Conservation (phyloP, 2,888 invertebrate species). For the Scotopteryx bipunctaria region DNA sequence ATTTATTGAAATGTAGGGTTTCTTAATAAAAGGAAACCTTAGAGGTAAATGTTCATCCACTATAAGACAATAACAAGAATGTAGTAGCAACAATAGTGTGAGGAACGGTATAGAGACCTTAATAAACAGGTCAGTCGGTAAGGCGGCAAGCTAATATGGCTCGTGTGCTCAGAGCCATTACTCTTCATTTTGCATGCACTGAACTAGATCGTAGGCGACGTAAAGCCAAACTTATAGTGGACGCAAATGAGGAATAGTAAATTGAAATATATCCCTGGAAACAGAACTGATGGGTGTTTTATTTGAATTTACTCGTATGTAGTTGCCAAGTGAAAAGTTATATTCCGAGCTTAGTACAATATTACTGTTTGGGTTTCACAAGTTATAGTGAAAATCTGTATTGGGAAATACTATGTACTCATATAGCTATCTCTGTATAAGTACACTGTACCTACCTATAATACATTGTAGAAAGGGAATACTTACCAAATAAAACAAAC, state of each 20-base stretch:
- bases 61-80: conserved; percentile 52
- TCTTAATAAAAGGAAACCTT: background rate
- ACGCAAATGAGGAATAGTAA: conserved; percentile 69
- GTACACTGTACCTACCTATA: too few species aligned
- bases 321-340: conserved; percentile 8
- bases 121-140: conserved; percentile 68
- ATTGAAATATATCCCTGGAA: conserved; percentile 43
- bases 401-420: background rate
- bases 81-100: conserved; percentile 44
- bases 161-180: conserved; percentile 58
- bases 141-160: conserved; percentile 60
- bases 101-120: conserved; percentile 57
- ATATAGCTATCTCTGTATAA: too few species aligned
- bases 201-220: conserved; percentile 50
- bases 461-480: too few species aligned
- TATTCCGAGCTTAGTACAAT: background rate
- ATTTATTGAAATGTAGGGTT: too few species aligned
- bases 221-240: conserved; percentile 71
- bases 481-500: too few species aligned
- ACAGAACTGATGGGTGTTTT: conserved; percentile 39
- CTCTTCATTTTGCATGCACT: conserved; percentile 65
- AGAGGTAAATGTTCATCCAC: conserved; percentile 1
- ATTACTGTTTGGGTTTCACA: background rate
- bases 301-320: conserved; percentile 23
- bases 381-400: background rate